Conservation (phyloP, 2,113 vertebrate species). For the Erinaceus europaeus region DNA sequence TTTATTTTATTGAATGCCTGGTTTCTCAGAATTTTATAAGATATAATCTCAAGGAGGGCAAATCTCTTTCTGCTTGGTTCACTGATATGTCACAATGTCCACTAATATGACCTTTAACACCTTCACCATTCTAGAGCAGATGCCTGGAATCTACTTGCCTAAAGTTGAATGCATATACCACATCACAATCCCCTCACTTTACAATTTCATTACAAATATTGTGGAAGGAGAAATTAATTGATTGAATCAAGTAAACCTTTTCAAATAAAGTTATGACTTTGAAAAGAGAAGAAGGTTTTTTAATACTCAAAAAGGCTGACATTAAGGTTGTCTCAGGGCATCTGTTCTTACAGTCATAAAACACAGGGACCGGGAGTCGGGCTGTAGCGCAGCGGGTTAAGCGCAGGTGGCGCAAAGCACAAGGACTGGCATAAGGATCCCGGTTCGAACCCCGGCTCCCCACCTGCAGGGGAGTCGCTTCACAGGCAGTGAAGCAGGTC, state of each 20-base stretch:
- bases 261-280: slow-evolving; percentile 32
- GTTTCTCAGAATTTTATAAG: background rate
- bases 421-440: too few species aligned
- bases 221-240: background rate
- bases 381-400: too few species aligned
- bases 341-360: slow-evolving; percentile 59
- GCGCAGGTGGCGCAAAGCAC: too few species aligned
- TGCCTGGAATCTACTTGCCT: background rate
- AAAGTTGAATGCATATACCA: background rate
- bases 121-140: background rate
- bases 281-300: slow-evolving; percentile 30
- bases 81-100: background rate
- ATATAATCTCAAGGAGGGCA: slow-evolving; percentile 5
- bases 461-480: too few species aligned
- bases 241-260: slow-evolving; percentile 14
- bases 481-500: too few species aligned
- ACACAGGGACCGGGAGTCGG: slow-evolving; percentile 38
- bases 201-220: slow-evolving; percentile 20
- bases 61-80: background rate
- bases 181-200: background rate
- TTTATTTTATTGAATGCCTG: slow-evolving; percentile 20
- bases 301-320: slow-evolving; percentile 40
- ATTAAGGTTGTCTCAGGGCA: slow-evolving; percentile 49
- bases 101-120: too few species aligned
- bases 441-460: too few species aligned